These are phyloP conservation scores for Hippocampus guttulatus DNA, from an alignment of 2,113 vertebrate genomes.

Conservation along the genomic window DNA sequence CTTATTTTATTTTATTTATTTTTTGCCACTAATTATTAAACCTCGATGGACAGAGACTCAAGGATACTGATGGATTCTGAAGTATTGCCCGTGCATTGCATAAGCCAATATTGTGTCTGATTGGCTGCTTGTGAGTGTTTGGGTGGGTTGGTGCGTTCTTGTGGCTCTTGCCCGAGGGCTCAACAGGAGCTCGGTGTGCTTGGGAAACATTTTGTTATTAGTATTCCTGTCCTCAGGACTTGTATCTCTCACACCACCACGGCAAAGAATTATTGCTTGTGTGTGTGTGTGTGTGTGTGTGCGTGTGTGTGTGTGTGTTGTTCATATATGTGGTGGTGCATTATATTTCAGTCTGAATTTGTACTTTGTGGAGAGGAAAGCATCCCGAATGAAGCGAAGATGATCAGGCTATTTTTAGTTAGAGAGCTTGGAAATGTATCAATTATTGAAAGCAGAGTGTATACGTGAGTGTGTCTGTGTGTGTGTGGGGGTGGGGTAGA, in stretches of 20 bases:
- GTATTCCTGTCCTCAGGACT: constrained; percentile 33
- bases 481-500: background rate
- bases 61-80: constrained; percentile 38
- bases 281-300: constrained; percentile 10
- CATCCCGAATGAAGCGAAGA: background rate
- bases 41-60: constrained; percentile 20
- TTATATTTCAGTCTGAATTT: constrained; percentile 4
- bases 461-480: background rate
- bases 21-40: constrained; percentile 15
- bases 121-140: constrained; percentile 39
- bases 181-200: constrained; percentile 50
- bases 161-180: constrained; percentile 50
- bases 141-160: constrained; percentile 53
- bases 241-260: constrained; percentile 21
- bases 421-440: constrained; percentile 1
- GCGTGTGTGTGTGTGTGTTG: background rate
- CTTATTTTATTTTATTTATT: background rate
- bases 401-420: constrained; percentile 2
- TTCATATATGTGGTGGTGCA: background rate
- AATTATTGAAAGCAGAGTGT: background rate
- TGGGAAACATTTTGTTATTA: constrained; percentile 63
- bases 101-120: constrained; percentile 35
- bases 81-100: constrained; percentile 41
- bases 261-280: constrained; percentile 27
- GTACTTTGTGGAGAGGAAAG: background rate